These are phyloP conservation scores for Rotaria macrura DNA, from an alignment of 2,888 invertebrate species.

Conservation along the genomic window DNA sequence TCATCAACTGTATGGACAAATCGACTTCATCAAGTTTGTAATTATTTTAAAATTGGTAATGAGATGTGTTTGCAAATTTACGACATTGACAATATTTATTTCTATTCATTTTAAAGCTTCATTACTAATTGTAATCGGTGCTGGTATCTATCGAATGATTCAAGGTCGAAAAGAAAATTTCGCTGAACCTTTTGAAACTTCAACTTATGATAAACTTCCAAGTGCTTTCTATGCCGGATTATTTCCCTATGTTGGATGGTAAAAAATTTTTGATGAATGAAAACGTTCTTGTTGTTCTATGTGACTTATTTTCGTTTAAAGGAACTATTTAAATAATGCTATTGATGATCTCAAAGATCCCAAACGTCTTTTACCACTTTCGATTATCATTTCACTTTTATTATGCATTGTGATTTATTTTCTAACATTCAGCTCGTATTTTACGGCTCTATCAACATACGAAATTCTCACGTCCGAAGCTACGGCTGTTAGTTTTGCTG, in stretches of 20 bases:
- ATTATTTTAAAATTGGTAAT: slow-evolving; percentile 18
- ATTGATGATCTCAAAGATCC: slow-evolving; percentile 86
- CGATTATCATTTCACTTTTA: slow-evolving; percentile 85
- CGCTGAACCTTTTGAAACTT: slow-evolving; percentile 26
- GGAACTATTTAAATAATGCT: slow-evolving; percentile 86
- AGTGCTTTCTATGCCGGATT: slow-evolving; percentile 48
- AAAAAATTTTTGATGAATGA: slow-evolving; percentile 40
- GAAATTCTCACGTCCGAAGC: slow-evolving; percentile 73
- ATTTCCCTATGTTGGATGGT: slow-evolving; percentile 52
- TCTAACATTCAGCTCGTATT: slow-evolving; percentile 78
- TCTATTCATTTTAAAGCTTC: slow-evolving; percentile 27
- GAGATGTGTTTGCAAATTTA: not conserved
- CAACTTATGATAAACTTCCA: slow-evolving; percentile 35
- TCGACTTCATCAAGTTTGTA: slow-evolving; percentile 1
- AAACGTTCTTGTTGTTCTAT: not conserved
- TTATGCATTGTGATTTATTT: slow-evolving; percentile 78
- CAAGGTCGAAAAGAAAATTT: slow-evolving; percentile 39
- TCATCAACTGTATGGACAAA: not conserved
- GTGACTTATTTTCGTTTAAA: slow-evolving; percentile 45
- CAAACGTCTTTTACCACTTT: slow-evolving; percentile 79
- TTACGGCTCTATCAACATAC: slow-evolving; percentile 67
- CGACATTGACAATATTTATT: not conserved
- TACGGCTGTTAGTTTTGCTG: slow-evolving; percentile 60
- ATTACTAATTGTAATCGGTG: slow-evolving; percentile 65
- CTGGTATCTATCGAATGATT: slow-evolving; percentile 66